Evolutionary conservation across 2,113 vertebrate genomes (phyloP), one percentile per base, ranked within the genome.

Genomic region (Macroglossus sobrinus): DNA sequence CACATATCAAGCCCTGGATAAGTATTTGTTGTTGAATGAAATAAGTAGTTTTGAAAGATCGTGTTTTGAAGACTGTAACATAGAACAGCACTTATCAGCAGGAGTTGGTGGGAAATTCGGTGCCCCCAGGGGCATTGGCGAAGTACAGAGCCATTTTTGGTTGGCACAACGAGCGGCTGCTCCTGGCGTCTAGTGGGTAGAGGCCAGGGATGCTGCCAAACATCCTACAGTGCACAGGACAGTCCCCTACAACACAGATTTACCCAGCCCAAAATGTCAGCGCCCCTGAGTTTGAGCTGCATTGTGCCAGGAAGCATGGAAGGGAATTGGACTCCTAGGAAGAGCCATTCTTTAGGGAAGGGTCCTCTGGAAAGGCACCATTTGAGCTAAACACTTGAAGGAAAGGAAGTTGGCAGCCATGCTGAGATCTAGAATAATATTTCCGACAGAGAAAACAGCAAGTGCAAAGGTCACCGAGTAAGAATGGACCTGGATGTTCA

Each of bases 391-490:
- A 84, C 53, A 93, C 45, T 30, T 63, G 18, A 72, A 84, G 71
- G 43, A 61, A 26, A 19, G 28, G 68, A 71, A 40, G 45, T 9
- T 10, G 21, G 68, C 14, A 47, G 38, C 33, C 19, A 22, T 30
- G 35, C 43, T 22, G 21, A 76, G 43, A n/a, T 15, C 68, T 63
- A 11, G 40, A 38, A 26, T 82, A 33, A n/a, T 10, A 11, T 38
- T 50, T 50, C 45, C 79, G 10, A 3, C 64, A 80, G 24, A 80
- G 26, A 59, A 35, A 57, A 40, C 0, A 0, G 18, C 30, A 38
- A 18, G 0, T 7, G 18, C 11, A 1, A 28, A 79, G 79, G 38
- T 3, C 14, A 5, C 13, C 1, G 0, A 24, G 74, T n/a, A 35
- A 43, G 22, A 6, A 2, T n/a, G 6, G 21, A 9, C 63, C 28